phyloP scores from a whole-genome alignment of 2,888 invertebrate species.

The Spodoptera littoralis region DNA sequence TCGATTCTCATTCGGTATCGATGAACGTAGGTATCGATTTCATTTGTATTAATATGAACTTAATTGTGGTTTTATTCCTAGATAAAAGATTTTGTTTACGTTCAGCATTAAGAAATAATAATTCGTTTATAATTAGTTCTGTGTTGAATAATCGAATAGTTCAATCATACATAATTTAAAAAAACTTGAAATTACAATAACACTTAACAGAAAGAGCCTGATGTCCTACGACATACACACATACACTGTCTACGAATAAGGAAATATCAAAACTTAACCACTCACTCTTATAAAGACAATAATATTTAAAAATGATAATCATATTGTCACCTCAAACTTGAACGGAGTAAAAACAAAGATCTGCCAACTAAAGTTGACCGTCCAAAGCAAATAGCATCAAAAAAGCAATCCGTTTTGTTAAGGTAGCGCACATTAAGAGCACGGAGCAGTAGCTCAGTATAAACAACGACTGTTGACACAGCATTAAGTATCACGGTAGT shows the following conservation, averaged over 20 bases:
- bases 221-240: too few relatives aligned
- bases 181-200: background rate
- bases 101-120: too few relatives aligned
- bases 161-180: background rate
- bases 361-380: conserved; percentile 21
- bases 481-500: conserved; percentile 72
- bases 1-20: conserved; percentile 57
- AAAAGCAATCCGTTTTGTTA: conserved; percentile 56
- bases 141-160: too few relatives aligned
- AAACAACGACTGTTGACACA: conserved; percentile 66
- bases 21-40: conserved; percentile 53
- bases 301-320: background rate
- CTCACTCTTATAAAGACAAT: too few relatives aligned
- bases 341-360: conserved; percentile 3
- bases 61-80: conserved; percentile 4
- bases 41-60: conserved; percentile 49
- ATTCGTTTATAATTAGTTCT: too few relatives aligned
- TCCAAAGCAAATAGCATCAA: conserved; percentile 35
- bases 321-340: background rate
- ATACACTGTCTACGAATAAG: too few relatives aligned
- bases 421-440: conserved; percentile 63
- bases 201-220: too few relatives aligned
- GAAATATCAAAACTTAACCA: too few relatives aligned
- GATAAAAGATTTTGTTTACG: too few relatives aligned
- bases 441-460: conserved; percentile 63